These are phyloP conservation scores for Aplocera efformata DNA, from an alignment of 2,888 invertebrate species.

Conservation along the genomic window DNA sequence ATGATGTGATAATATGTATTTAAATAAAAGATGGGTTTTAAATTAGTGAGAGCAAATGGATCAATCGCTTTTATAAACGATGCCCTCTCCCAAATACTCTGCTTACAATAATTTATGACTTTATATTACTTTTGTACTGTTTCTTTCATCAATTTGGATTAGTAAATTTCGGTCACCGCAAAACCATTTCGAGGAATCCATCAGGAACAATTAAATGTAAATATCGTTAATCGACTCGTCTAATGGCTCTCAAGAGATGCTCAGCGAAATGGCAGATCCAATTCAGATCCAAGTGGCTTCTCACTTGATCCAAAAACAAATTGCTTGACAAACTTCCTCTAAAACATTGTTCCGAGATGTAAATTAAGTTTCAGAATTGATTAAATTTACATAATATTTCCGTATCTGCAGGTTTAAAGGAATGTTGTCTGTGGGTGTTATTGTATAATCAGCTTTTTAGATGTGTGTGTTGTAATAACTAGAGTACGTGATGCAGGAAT, in stretches of 20 bases:
- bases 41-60: too few species aligned
- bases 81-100: too few species aligned
- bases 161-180: conserved; percentile 1
- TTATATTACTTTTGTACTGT: too few species aligned
- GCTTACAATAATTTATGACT: too few species aligned
- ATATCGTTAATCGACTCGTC: conserved; percentile 9
- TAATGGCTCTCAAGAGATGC: conserved; percentile 13
- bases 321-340: conserved; percentile 30
- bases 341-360: conserved; percentile 27
- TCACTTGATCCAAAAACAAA: conserved; percentile 35
- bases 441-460: too few species aligned
- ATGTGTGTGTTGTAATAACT: too few species aligned
- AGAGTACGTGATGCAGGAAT: too few species aligned
- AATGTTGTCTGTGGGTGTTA: not conserved
- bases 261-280: conserved; percentile 22
- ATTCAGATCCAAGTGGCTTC: conserved; percentile 31
- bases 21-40: too few species aligned
- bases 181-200: conserved; percentile 9
- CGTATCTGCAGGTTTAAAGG: not conserved
- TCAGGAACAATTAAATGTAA: conserved; percentile 16
- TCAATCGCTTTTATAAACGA: too few species aligned
- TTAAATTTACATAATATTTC: conserved; percentile 32
- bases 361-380: conserved; percentile 24
- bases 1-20: too few species aligned
- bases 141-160: too few species aligned